Evolutionary conservation across 2,888 invertebrate species (phyloP).

Genomic region (Cantharis nigra): DNA sequence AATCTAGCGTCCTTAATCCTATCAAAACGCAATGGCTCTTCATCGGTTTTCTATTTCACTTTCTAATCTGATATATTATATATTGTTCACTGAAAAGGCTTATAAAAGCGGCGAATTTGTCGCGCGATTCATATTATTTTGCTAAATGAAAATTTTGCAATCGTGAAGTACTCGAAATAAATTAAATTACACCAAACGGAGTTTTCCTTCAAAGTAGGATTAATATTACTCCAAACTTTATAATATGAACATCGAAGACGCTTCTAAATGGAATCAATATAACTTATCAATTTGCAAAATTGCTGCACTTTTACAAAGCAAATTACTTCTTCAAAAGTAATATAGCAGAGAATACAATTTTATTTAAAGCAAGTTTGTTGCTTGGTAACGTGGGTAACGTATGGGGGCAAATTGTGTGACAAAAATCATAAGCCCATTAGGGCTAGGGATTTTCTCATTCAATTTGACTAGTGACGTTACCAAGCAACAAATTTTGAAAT

Average conservation of each 20-base stretch:
- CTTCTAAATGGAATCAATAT: neutral
- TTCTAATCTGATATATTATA: conserved; percentile 51
- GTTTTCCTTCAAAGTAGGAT: neutral
- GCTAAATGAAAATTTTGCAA: neutral
- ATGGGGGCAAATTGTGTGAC: too few species aligned
- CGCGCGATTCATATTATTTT: conserved; percentile 30
- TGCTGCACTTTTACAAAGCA: neutral
- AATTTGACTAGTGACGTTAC: too few species aligned
- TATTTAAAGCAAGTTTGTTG: neutral
- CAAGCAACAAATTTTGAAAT: too few species aligned
- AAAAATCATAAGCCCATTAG: too few species aligned
- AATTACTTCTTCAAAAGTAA: neutral
- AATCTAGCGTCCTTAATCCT: conserved; percentile 51
- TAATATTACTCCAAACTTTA: neutral
- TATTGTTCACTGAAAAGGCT: conserved; percentile 47
- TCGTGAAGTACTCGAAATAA: neutral
- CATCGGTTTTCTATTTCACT: conserved; percentile 52
- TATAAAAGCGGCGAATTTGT: conserved; percentile 43
- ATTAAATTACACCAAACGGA: neutral
- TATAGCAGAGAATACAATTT: neutral
- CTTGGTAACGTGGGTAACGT: too few species aligned
- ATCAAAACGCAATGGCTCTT: conserved; percentile 53
- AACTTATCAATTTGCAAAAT: neutral
- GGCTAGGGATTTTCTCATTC: too few species aligned
- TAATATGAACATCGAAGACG: too few species aligned